A percentile compares a stretch with the other conserved stretches of the same genome.
phyloP scores from a whole-genome alignment of 2,797 vertebrate genomes.

The Diglossa cyanea region DNA sequence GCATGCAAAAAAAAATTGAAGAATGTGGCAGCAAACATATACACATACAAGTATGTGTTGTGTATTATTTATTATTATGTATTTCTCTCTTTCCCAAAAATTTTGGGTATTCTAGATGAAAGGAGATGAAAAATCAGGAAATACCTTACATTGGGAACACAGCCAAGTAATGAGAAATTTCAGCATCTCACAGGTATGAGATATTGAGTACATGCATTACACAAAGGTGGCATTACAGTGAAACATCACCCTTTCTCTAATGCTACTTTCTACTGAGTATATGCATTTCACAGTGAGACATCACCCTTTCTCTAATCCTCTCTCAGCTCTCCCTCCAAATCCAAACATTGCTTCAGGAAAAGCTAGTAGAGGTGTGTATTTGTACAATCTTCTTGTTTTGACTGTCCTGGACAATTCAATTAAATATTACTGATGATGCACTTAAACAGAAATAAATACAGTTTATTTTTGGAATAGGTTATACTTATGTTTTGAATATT shows the following conservation, averaged over 20 bases:
- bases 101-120: too few species aligned
- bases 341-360: neutral
- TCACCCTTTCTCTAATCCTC: neutral
- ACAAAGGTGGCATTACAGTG: neutral
- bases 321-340: neutral
- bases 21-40: too few species aligned
- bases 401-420: neutral
- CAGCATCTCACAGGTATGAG: neutral
- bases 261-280: neutral
- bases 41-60: too few species aligned
- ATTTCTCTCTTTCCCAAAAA: too few species aligned
- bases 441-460: neutral
- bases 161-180: neutral
- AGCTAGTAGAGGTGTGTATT: neutral
- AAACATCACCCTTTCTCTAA: neutral
- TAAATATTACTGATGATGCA: neutral
- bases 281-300: neutral
- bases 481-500: neutral
- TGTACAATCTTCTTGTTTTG: neutral
- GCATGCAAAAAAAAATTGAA: too few species aligned
- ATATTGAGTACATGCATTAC: neutral
- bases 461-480: neutral
- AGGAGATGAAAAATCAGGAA: too few species aligned
- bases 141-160: neutral
- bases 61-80: too few species aligned